Evolutionary conservation across 2,113 vertebrate species (phyloP).

Genomic region (Myotis lucifugus): DNA sequence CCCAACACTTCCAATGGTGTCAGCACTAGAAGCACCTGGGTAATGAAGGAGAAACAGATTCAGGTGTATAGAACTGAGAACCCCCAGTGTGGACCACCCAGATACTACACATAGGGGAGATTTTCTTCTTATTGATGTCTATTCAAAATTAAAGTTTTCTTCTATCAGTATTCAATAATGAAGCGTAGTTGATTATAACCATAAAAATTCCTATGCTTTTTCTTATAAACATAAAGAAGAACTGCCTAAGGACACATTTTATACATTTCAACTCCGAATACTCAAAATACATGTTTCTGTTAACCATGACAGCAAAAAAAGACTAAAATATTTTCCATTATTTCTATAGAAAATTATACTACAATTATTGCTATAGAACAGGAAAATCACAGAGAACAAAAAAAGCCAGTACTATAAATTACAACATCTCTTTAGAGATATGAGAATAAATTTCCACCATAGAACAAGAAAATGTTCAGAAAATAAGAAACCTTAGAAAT

Average conservation of each 20-base stretch:
- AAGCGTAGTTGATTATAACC: neutral
- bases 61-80: neutral
- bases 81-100: neutral
- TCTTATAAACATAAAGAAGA: neutral
- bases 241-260: neutral
- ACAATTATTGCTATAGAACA: neutral
- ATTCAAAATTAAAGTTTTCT: neutral
- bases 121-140: neutral
- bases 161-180: neutral
- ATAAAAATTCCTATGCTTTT: neutral
- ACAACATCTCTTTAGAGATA: neutral
- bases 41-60: neutral
- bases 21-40: neutral
- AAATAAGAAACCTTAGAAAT: slow-evolving; percentile 1
- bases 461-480: neutral
- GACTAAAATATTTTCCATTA: neutral
- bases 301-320: neutral
- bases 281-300: neutral
- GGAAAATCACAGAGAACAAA: neutral
- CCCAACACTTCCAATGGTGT: neutral
- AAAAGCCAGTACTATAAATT: neutral
- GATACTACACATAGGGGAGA: neutral
- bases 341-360: neutral
- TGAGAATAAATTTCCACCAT: neutral
- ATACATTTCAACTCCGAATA: neutral